Evolutionary conservation across 1,140 invertebrate species (phyloP), one percentile per base, ranked within the genome.

Genomic region (Drosophila erecta): DNA sequence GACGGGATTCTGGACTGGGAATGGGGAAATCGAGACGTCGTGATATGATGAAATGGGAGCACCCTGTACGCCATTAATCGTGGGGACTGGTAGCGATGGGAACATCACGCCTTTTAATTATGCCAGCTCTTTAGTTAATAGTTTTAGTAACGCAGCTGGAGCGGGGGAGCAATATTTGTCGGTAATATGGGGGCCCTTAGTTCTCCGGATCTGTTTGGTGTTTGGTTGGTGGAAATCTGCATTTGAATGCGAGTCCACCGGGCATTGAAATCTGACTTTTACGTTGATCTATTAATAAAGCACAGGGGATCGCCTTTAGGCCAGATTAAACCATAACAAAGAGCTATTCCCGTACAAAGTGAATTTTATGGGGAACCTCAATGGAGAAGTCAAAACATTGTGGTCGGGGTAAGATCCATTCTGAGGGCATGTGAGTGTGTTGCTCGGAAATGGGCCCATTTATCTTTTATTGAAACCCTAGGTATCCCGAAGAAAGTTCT

Each of bases 81-180:
- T 51, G 35, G 56, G 46, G 50, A 27, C 20, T 69, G 40, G 47
- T 85, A 53, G 67, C 79, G 46, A 53, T 57, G 72, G 58, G 67
- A 49, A 72, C 79, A 78, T 87, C 83, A 81, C 81, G 81, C 81
- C 81, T 75, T 75, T 86, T 86, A 87, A 86, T 86, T 86, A 86
- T 86, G 85, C 76, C 78, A 86, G 81, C 83, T 86, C 81, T 86
- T 86, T 86, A 86, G 81, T 87, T 86, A 86, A 86, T 86, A 86
- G 81, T 78, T 81, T 86, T 86, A 78, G 81, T 76, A 77, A 79
- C 81, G 69, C 79, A 83, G 79, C 79, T 81, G 79, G 79, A 69
- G 74, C 37, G 4, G 64, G 65, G 65, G 27, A 22, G 15, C n/a
- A 53, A 66, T 62, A 58, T 73, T 75, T 75, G 69, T 55, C 58